Conservation (phyloP, 2,113 vertebrate species). For the Callorhinus ursinus region DNA sequence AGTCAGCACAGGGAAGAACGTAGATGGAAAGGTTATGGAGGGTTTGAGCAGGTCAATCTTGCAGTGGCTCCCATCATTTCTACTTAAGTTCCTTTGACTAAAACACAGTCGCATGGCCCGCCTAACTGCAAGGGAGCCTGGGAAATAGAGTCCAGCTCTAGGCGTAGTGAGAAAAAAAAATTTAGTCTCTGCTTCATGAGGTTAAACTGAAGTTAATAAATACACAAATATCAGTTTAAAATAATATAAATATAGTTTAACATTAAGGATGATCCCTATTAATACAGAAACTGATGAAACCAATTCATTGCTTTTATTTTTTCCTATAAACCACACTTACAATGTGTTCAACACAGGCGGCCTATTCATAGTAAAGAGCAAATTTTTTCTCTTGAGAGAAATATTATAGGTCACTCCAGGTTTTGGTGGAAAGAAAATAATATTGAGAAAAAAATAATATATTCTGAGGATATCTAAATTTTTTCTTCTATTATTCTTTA, state of each 20-base stretch:
- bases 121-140: background rate
- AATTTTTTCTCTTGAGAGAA: background rate
- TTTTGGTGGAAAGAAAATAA: background rate
- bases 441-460: background rate
- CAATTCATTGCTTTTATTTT: background rate
- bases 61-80: accelerated
- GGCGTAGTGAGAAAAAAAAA: background rate
- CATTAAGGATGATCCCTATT: background rate
- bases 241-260: background rate
- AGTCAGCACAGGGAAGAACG: background rate
- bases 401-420: background rate
- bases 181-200: background rate
- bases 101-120: accelerated
- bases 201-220: background rate
- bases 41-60: background rate
- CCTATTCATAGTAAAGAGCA: background rate
- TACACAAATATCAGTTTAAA: background rate
- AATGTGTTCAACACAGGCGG: background rate
- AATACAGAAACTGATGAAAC: background rate
- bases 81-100: too few species aligned
- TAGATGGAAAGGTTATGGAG: background rate
- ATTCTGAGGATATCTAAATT: background rate
- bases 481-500: background rate
- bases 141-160: background rate
- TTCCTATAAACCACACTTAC: background rate